Evolutionary conservation across 1,140 invertebrate species (phyloP).

Genomic region (Aphelenchoides fujianensis): DNA sequence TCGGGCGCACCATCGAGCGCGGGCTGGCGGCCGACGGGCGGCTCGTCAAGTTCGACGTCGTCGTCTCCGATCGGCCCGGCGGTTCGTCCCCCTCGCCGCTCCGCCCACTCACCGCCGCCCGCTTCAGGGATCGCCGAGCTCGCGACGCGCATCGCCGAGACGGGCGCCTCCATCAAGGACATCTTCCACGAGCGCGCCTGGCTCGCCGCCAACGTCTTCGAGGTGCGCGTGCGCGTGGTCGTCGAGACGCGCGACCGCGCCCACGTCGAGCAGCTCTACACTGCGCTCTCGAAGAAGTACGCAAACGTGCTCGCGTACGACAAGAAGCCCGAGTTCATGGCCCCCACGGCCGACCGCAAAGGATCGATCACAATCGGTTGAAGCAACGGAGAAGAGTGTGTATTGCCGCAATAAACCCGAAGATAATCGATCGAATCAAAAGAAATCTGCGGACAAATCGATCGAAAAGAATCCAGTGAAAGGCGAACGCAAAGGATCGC

Average conservation of each 20-base stretch:
- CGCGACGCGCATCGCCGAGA: slow-evolving; percentile 72
- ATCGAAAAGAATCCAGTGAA: too few species aligned
- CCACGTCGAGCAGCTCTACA: slow-evolving; percentile 65
- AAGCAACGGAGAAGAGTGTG: too few species aligned
- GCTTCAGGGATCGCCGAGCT: slow-evolving; percentile 79
- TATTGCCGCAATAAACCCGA: too few species aligned
- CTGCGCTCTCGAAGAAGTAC: slow-evolving; percentile 42
- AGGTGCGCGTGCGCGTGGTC: slow-evolving; percentile 72
- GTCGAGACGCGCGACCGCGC: slow-evolving; percentile 78
- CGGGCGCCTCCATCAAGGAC: slow-evolving; percentile 86
- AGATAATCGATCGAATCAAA: too few species aligned
- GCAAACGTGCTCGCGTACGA: slow-evolving; percentile 37
- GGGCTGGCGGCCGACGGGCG: slow-evolving; percentile 83
- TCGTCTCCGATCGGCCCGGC: slow-evolving; percentile 76
- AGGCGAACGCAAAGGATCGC: not conserved
- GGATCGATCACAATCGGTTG: too few species aligned
- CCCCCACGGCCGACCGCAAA: too few species aligned
- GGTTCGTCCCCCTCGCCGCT: slow-evolving; percentile 74
- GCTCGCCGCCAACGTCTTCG: slow-evolving; percentile 80
- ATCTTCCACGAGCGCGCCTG: slow-evolving; percentile 89
- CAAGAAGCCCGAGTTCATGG: slow-evolving; percentile 6
- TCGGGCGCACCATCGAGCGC: slow-evolving; percentile 81
- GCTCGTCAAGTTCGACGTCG: slow-evolving; percentile 78
- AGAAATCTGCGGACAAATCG: too few species aligned
- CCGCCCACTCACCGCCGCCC: slow-evolving; percentile 70